Percentiles rank a stretch among this genome's conserved stretches.
These are phyloP conservation scores for Argya squamiceps DNA, from an alignment of 2,797 vertebrate genomes.

Conservation along the genomic window DNA sequence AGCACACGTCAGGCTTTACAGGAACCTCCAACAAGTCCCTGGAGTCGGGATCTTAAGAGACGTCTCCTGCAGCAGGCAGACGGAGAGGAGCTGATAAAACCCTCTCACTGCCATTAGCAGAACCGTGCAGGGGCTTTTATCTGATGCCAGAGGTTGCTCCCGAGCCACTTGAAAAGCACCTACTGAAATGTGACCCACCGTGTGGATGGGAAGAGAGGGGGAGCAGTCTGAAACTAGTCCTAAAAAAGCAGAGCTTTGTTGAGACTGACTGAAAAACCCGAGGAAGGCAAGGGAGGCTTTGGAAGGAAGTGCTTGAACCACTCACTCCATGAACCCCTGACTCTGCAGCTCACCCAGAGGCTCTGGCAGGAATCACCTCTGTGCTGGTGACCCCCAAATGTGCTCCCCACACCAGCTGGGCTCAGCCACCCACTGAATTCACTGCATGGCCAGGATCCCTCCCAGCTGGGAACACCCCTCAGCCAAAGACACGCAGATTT, in stretches of 20 bases:
- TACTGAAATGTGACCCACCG: neutral
- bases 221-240: neutral
- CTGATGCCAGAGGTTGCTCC: neutral
- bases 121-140: neutral
- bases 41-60: neutral
- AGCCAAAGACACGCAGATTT: neutral
- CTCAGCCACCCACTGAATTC: neutral
- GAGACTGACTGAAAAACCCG: neutral
- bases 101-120: neutral
- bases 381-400: neutral
- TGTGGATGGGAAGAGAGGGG: neutral
- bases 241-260: neutral
- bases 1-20: neutral
- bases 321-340: rapidly evolving
- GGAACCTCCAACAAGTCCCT: neutral
- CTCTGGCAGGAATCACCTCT: neutral
- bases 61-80: neutral
- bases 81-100: neutral
- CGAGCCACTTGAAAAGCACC: neutral
- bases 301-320: neutral
- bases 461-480: neutral
- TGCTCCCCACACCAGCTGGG: neutral
- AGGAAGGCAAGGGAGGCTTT: neutral
- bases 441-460: neutral
- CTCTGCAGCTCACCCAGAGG: neutral